phyloP scores from a whole-genome alignment of 1,140 invertebrate species.

The Sinella curviseta region DNA sequence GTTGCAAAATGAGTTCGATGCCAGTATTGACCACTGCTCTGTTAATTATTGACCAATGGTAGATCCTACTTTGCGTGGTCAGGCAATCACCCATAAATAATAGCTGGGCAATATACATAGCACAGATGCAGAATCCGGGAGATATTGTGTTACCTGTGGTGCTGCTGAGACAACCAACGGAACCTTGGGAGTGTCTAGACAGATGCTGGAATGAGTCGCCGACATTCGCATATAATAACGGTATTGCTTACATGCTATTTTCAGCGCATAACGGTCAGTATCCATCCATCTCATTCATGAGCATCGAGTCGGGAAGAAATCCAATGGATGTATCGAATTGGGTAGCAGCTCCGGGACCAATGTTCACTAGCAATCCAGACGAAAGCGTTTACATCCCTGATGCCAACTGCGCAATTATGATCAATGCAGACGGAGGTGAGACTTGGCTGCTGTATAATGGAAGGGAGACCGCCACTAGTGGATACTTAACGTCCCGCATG shows the following conservation, averaged over 20 bases:
- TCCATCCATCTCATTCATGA: constrained; percentile 36
- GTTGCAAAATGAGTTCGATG: neutral
- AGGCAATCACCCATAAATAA: neutral
- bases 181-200: neutral
- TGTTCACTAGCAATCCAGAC: too few relatives aligned
- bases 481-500: too few relatives aligned
- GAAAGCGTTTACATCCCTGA: too few relatives aligned
- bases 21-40: neutral
- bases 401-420: too few relatives aligned
- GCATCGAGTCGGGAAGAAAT: constrained; percentile 36
- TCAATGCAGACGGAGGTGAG: too few relatives aligned
- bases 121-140: neutral
- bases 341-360: too few relatives aligned
- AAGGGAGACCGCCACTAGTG: too few relatives aligned
- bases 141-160: neutral
- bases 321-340: too few relatives aligned
- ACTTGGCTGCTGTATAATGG: too few relatives aligned
- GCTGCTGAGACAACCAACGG: neutral
- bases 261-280: too few relatives aligned
- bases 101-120: neutral
- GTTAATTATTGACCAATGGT: neutral
- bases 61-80: neutral
- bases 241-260: constrained; percentile 38
- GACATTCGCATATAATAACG: constrained; percentile 26
- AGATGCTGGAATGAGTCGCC: constrained; percentile 36